Conservation (phyloP, 2,113 vertebrate genomes). For the Oncorhynchus tshawytscha region DNA sequence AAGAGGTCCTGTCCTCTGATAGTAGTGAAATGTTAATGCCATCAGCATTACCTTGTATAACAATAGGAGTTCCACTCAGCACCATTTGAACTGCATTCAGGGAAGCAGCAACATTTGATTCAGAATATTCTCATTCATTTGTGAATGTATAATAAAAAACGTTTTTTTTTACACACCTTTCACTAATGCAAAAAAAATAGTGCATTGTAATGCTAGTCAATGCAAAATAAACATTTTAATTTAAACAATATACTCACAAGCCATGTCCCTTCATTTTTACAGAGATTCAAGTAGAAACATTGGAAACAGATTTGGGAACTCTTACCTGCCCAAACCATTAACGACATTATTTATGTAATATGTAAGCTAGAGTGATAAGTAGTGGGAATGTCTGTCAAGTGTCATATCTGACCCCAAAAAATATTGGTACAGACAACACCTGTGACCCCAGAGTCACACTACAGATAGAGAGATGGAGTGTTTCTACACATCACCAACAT, state of each 20-base stretch:
- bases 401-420: background rate
- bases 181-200: too few relatives aligned
- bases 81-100: too few relatives aligned
- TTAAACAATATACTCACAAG: background rate
- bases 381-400: background rate
- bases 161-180: too few relatives aligned
- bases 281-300: background rate
- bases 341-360: background rate
- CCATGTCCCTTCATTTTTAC: background rate
- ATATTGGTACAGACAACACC: background rate
- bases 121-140: too few relatives aligned
- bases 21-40: too few relatives aligned
- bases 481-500: background rate
- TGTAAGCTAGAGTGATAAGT: background rate
- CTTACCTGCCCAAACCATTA: background rate
- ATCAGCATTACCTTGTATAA: background rate
- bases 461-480: background rate
- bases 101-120: too few relatives aligned
- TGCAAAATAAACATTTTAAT: too few relatives aligned
- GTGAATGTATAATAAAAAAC: too few relatives aligned
- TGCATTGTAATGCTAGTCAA: too few relatives aligned
- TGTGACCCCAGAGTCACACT: background rate
- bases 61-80: background rate
- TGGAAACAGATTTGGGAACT: background rate
- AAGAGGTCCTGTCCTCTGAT: too few relatives aligned